Conservation (phyloP, 2,113 vertebrate genomes). For the Parus major region DNA sequence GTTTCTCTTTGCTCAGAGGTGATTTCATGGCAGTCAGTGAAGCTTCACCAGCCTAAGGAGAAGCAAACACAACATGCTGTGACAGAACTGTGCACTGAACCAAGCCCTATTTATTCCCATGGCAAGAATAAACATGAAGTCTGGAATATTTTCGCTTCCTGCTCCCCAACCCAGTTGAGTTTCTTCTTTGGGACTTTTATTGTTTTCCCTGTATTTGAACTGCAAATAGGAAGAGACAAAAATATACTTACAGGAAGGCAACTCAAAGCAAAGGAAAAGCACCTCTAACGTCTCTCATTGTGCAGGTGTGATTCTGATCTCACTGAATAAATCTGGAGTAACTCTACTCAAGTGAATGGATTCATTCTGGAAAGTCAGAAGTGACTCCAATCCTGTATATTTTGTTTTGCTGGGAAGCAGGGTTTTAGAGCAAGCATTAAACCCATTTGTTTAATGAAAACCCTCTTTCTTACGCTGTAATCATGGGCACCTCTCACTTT, state of each 20-base stretch:
- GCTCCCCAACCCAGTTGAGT: not conserved
- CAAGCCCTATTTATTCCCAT: not conserved
- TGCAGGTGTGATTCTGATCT: conserved; percentile 10
- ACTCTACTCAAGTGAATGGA: not conserved
- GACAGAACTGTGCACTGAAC: not conserved
- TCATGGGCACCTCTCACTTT: conserved; percentile 15
- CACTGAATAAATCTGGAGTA: not conserved
- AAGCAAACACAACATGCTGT: not conserved
- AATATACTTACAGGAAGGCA: not conserved
- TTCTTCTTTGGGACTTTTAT: conserved; percentile 5
- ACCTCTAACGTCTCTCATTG: not conserved
- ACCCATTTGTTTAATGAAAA: conserved; percentile 52
- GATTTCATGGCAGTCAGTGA: not conserved
- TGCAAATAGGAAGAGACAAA: conserved; percentile 14
- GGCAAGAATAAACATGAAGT: conserved; percentile 24
- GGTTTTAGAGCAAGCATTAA: not conserved
- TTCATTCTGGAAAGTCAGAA: conserved; percentile 23
- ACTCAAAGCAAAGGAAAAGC: not conserved
- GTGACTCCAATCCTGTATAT: not conserved
- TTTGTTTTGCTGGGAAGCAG: conserved; percentile 50
- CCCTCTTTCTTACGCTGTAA: conserved; percentile 39
- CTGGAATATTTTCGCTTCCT: conserved; percentile 25
- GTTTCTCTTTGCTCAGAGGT: not conserved
- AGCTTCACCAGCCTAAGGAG: not conserved
- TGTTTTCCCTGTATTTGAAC: conserved; percentile 8